Evolutionary conservation across 2,113 vertebrate genomes (phyloP).

Genomic region (Halcyon senegalensis): DNA sequence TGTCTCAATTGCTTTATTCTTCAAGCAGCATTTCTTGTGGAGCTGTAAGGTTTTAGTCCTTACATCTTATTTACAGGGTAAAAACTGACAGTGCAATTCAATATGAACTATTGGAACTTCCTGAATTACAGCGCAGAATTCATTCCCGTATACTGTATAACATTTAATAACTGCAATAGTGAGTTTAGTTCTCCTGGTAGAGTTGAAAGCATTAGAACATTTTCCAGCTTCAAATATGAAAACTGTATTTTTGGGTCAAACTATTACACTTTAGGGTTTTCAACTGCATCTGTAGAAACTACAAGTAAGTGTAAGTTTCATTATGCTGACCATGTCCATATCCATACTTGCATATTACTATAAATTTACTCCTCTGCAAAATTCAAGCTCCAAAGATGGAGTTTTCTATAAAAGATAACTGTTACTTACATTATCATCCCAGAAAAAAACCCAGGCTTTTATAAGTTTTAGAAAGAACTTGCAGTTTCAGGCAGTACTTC

Average conservation of each 20-base stretch:
- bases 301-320: background rate
- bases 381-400: background rate
- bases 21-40: background rate
- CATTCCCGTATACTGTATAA: background rate
- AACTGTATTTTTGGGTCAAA: background rate
- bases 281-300: background rate
- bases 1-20: background rate
- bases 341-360: background rate
- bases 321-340: background rate
- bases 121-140: background rate
- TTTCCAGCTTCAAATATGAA: background rate
- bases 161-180: background rate
- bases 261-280: background rate
- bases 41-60: background rate
- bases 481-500: background rate
- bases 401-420: background rate
- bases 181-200: background rate
- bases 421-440: background rate
- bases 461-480: background rate
- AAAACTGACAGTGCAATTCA: background rate
- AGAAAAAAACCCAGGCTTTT: background rate
- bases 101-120: background rate
- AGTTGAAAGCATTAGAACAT: background rate
- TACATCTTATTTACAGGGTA: background rate
- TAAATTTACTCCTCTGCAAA: background rate